Base-by-base conservation (phyloP, 2,888 invertebrate species). In the Caenorhabditis doughertyi region DNA sequence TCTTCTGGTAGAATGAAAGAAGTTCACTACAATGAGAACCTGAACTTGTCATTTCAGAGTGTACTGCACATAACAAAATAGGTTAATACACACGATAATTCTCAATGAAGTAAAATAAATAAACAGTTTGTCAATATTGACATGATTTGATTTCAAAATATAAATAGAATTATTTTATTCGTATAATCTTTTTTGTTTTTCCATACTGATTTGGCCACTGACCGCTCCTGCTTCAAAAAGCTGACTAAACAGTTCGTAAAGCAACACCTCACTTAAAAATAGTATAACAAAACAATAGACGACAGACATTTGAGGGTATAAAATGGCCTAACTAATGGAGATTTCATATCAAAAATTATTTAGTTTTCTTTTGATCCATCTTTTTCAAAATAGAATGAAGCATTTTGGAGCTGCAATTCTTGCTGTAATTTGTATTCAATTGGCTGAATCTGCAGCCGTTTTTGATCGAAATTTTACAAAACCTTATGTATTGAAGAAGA, bases 401-500 rank as follows among this genome's bases (percentile, higher is more conserved):
- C n/a, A n/a, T n/a, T n/a, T n/a, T n/a, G n/a, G n/a, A 35, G 29
- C 71, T 49, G 49, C 25, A 47, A 62, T 72, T 72, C 39, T 72
- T 4, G 29, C 39, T 51, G 8, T 53, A 18, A 39, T 64, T 23
- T 70, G 56, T 27, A 39, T 72, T 5, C 60, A 64, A 55, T 58
- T 58, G 18, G 68, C 47, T 16, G 64, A 65, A 8, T 39, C 70
- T 5, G 56, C 49, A 8, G 77, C 84, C 2, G 56, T 87, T 35
- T 87, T 85, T 64, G 85, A 84, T 72, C 51, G 83, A 55, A 87
- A 85, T 44, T 84, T 79, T 56, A 79, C 85, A 18, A 82, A 83
- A 64, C 86, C 86, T 7, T 88, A 85, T 55, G 84, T 84, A 13
- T 47, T 88, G 44, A 85, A 85, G 68, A 85, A 85, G 79, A 81